Percentiles rank a stretch among this genome's conserved stretches.
Conservation (phyloP, 2,888 invertebrate species). For the Gryllus longicercus region DNA sequence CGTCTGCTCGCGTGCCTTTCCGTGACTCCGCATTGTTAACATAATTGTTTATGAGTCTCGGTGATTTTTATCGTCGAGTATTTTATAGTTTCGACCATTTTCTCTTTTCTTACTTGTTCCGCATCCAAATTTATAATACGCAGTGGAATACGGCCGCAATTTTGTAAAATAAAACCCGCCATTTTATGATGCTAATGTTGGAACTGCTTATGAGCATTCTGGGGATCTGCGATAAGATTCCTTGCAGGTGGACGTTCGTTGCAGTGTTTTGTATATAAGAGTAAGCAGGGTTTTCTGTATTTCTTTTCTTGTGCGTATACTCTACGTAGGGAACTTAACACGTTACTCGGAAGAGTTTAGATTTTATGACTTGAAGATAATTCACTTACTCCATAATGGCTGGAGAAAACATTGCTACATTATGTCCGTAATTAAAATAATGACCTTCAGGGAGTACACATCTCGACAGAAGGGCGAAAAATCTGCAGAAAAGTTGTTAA, state of each 20-base stretch:
- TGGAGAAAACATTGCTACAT: background rate
- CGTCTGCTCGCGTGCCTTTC: background rate
- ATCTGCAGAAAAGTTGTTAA: background rate
- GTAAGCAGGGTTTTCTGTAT: too few relatives aligned
- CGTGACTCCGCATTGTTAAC: constrained; percentile 17
- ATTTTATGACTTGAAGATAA: background rate
- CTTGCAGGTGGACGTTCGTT: too few relatives aligned
- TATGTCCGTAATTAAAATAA: constrained; percentile 9
- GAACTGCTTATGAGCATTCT: background rate
- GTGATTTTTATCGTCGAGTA: constrained; percentile 17
- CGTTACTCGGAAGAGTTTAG: background rate
- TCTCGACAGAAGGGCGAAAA: background rate
- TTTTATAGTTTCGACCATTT: constrained; percentile 17
- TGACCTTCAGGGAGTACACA: background rate
- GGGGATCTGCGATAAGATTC: background rate
- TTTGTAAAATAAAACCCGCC: background rate
- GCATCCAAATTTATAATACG: constrained; percentile 20
- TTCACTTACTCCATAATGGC: background rate
- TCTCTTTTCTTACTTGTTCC: background rate
- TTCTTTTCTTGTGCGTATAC: too few relatives aligned
- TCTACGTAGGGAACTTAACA: background rate
- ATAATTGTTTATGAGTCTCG: constrained; percentile 6
- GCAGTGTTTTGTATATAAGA: too few relatives aligned
- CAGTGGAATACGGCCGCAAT: background rate
- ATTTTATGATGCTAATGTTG: background rate